Conservation (phyloP, 2,888 invertebrate genomes). For the Agrypnus murinus region DNA sequence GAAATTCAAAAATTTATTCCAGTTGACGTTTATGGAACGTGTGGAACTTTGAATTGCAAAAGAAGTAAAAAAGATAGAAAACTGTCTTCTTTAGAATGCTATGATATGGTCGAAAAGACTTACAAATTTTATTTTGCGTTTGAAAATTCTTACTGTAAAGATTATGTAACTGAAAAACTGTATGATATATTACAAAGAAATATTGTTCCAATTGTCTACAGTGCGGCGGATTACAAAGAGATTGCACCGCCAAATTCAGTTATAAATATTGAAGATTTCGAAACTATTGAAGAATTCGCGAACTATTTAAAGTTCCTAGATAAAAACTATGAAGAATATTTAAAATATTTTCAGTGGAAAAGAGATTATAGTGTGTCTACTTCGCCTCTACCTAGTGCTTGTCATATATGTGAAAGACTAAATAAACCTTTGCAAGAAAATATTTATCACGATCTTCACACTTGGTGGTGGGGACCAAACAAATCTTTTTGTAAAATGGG, state of each 20-base stretch:
- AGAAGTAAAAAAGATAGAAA: conserved; percentile 67
- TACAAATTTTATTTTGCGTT: conserved; percentile 55
- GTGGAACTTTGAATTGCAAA: conserved; percentile 71
- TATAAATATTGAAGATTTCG: conserved; percentile 51
- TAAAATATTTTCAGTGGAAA: conserved; percentile 56
- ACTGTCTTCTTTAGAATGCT: conserved; percentile 68
- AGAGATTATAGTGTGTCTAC: conserved; percentile 37
- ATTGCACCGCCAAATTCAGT: conserved; percentile 54
- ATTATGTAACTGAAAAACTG: conserved; percentile 57
- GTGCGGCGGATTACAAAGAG: conserved; percentile 48
- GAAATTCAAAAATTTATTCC: conserved; percentile 75
- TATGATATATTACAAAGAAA: conserved; percentile 44
- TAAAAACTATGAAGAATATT: conserved; percentile 44
- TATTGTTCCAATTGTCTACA: too few species aligned
- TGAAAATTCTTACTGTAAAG: too few species aligned
- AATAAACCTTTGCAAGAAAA: conserved; percentile 29
- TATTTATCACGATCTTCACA: conserved; percentile 30
- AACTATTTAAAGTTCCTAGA: conserved; percentile 47
- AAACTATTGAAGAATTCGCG: conserved; percentile 46
- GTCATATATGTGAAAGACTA: conserved; percentile 49
- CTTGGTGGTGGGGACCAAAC: conserved; percentile 43
- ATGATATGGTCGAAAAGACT: conserved; percentile 70
- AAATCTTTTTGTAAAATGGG: conserved; percentile 26
- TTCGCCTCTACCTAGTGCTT: background rate
- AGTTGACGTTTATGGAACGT: conserved; percentile 79